Conservation (phyloP, 1,140 invertebrate species). For the Mizuhopecten yessoensis region DNA sequence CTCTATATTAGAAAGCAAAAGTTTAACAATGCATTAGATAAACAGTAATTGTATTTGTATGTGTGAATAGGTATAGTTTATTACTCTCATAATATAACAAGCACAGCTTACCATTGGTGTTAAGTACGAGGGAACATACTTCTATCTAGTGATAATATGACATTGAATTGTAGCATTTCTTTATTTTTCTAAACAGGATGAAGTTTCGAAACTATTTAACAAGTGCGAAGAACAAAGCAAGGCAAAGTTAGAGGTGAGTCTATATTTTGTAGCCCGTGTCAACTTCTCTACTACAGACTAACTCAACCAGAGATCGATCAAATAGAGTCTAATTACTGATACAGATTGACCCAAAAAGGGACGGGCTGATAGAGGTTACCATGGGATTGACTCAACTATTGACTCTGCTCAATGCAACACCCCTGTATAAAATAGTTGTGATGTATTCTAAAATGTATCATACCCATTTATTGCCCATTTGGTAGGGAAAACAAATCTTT, state of each 20-base stretch:
- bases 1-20: too few relatives aligned
- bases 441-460: too few relatives aligned
- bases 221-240: conserved; percentile 80
- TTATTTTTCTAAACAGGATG: conserved; percentile 77
- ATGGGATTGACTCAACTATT: not conserved
- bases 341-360: not conserved
- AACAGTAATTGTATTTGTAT: too few relatives aligned
- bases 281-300: too few relatives aligned
- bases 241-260: conserved; percentile 82
- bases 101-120: not conserved
- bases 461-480: too few relatives aligned
- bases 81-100: not conserved
- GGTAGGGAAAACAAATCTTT: too few relatives aligned
- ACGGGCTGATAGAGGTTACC: not conserved
- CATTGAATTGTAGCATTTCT: not conserved
- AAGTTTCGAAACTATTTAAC: conserved; percentile 81
- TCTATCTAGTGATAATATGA: not conserved
- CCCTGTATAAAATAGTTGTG: too few relatives aligned
- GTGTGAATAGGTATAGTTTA: not conserved
- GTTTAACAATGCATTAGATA: too few relatives aligned
- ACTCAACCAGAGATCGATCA: too few relatives aligned
- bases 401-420: too few relatives aligned
- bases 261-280: not conserved
- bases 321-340: too few relatives aligned
- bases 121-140: not conserved